Evolutionary conservation across 2,113 vertebrate genomes (phyloP).

Genomic region (Scolopax mira): DNA sequence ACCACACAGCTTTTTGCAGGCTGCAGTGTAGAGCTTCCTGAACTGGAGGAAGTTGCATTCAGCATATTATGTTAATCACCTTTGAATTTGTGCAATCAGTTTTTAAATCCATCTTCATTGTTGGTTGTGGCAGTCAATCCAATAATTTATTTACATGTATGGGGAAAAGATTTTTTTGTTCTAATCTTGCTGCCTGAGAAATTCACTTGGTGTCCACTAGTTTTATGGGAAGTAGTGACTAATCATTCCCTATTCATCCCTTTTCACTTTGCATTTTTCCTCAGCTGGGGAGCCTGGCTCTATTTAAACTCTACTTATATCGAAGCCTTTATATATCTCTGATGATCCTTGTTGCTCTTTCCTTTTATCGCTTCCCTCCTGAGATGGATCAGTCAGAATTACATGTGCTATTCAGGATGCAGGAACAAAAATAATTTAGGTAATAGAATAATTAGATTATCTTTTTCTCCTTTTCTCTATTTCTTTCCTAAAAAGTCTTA

Average conservation of each 20-base stretch:
- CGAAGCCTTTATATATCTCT: background rate
- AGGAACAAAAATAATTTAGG: background rate
- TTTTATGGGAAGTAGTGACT: background rate
- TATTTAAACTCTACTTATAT: background rate
- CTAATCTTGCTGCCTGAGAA: background rate
- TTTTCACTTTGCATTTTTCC: background rate
- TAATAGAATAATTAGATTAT: background rate
- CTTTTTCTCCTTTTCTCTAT: background rate
- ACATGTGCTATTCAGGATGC: background rate
- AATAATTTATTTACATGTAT: background rate
- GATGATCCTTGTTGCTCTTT: background rate
- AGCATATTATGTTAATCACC: background rate
- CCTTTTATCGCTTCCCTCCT: background rate
- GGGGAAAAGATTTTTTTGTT: background rate
- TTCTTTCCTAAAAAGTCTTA: background rate
- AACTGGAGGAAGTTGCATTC: background rate
- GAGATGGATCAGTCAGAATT: background rate
- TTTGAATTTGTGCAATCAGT: background rate
- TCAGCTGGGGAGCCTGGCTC: background rate
- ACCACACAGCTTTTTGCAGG: background rate
- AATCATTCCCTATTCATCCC: background rate
- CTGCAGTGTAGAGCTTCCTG: background rate
- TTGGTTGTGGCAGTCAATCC: background rate
- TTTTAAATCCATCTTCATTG: background rate
- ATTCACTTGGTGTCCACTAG: background rate